Base-by-base conservation (phyloP, 2,113 vertebrate species). In the Melanerpes aurifrons region DNA sequence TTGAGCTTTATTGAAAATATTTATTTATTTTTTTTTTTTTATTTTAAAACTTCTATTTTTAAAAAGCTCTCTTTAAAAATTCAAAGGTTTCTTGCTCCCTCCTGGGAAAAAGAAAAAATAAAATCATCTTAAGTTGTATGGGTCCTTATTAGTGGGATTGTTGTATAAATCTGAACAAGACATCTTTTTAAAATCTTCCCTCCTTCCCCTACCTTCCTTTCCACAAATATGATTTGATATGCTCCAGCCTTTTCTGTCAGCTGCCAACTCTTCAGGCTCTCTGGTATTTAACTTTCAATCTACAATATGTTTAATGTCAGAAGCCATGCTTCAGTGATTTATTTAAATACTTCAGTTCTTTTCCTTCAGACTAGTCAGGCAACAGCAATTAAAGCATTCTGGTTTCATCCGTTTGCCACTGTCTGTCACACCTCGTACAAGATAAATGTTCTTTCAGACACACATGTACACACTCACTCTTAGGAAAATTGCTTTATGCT, bases 21-120 rank as follows among this genome's bases (percentile, higher is more conserved):
- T 67, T 62, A 71, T 82, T 89, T 77, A 35, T 58, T 59, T 59
- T 32, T 16, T 59, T 32, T 16, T n/a, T 83, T 80, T 93, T n/a
- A 40, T 83, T 83, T 93, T 35, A 66, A 75, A 45, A 50, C 24
- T 57, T 61, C 7, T 43, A 0, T 2, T n/a, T 88, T 92, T 71
- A 45, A 21, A 32, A 87, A 75, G 11, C 13, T 69, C 53, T 92
- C 4, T 35, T 89, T 56, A 92, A 93, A 92, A 87, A 82, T 90
- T 68, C 59, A 92, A 71, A 87, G 63, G 26, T 69, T 88, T 93
- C 26, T 68, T 76, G 6, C 48, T 82, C 26, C 18, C 63, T 92
- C 68, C 68, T 75, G 67, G 29, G 37, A 15, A 5, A 50, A 28
- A 63, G 16, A 6, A 45, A 45, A 54, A 47, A 26, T 35, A 68